Percentiles rank a stretch among this genome's conserved stretches.
Evolutionary conservation across 2,888 invertebrate genomes (phyloP).

Genomic region (Druceiella hillmani): DNA sequence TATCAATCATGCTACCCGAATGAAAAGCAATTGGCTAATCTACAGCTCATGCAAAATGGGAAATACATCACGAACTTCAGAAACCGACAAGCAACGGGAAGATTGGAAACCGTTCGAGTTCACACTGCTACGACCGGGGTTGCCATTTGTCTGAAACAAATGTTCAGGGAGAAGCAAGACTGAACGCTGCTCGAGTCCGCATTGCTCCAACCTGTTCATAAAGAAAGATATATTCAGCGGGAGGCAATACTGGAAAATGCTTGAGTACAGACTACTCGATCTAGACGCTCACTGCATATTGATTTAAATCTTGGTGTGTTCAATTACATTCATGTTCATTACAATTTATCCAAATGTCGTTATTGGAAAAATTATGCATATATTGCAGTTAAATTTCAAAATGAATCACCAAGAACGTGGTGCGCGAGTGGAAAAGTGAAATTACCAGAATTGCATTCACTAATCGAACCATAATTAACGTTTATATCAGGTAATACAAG

Average conservation of each 20-base stretch:
- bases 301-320: neutral
- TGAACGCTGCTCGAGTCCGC: neutral
- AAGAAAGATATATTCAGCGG: neutral
- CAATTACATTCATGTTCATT: neutral
- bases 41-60: neutral
- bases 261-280: neutral
- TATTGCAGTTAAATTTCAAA: neutral
- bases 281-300: neutral
- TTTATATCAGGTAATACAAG: too few relatives aligned
- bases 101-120: neutral
- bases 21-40: neutral
- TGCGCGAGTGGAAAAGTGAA: neutral
- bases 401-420: neutral
- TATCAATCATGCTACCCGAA: too few relatives aligned
- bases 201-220: neutral
- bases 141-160: constrained; percentile 1
- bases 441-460: constrained; percentile 1
- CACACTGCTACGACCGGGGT: neutral
- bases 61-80: neutral
- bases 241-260: neutral
- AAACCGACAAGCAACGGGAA: neutral
- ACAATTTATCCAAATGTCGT: neutral
- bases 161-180: neutral
- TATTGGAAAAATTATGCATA: neutral
- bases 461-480: too few relatives aligned